Conservation (phyloP, 2,113 vertebrate species). For the Egretta garzetta region DNA sequence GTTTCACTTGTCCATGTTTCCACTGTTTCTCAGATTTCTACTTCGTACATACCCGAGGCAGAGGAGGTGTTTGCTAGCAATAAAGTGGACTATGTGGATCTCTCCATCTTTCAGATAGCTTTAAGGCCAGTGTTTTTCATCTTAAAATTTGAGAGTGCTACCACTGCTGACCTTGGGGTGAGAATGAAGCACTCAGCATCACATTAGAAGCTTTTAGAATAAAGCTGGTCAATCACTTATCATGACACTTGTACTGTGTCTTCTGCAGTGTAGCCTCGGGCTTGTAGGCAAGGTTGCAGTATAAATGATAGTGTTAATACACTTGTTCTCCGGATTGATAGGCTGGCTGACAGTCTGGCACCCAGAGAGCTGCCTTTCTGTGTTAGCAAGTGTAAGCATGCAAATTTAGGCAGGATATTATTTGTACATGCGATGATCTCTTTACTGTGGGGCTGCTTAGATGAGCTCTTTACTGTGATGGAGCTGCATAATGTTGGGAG, state of each 20-base stretch:
- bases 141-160: not conserved
- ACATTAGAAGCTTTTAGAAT: not conserved
- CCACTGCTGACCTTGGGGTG: not conserved
- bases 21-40: not conserved
- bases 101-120: not conserved
- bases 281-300: not conserved
- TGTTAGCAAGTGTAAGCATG: not conserved
- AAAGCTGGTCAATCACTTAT: not conserved
- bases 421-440: not conserved
- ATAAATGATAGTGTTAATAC: not conserved
- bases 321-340: not conserved
- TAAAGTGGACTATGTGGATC: not conserved
- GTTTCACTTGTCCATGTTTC: not conserved
- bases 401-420: not conserved
- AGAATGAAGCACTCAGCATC: not conserved
- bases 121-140: not conserved
- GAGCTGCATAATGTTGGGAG: not conserved
- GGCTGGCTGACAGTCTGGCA: not conserved
- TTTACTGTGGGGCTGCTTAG: not conserved
- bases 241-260: not conserved
- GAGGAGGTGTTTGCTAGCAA: not conserved
- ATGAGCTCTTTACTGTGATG: not conserved
- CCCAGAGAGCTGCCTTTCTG: not conserved
- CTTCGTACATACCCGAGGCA: not conserved
- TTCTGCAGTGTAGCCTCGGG: not conserved